Conservation (phyloP, 2,888 invertebrate species). For the Erebia aethiops region DNA sequence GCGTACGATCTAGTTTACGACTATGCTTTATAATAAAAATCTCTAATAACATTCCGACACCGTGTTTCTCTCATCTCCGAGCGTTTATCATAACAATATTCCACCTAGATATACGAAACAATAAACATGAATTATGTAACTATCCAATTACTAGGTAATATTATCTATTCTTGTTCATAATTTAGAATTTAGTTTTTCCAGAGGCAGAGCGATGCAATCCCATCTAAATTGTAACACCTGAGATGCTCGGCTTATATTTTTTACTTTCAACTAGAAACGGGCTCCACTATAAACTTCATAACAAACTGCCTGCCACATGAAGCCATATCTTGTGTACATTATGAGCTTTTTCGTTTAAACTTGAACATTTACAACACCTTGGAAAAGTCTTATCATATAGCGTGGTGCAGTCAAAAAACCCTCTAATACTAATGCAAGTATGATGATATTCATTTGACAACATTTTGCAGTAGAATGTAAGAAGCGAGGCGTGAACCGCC, state of each 20-base stretch:
- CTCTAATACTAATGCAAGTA: conserved; percentile 38
- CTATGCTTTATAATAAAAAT: conserved; percentile 69
- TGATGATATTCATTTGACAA: conserved; percentile 46
- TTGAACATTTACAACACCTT: conserved; percentile 48
- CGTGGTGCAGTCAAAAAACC: conserved; percentile 42
- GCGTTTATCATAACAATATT: conserved; percentile 64
- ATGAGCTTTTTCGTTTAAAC: conserved; percentile 80
- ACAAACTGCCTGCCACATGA: conserved; percentile 80
- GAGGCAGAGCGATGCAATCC: conserved; percentile 56
- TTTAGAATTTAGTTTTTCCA: conserved; percentile 45
- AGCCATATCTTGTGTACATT: conserved; percentile 80
- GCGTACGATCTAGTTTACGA: conserved; percentile 68
- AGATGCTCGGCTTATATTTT: conserved; percentile 53
- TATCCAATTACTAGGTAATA: conserved; percentile 57
- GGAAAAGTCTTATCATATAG: conserved; percentile 48
- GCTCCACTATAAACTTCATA: conserved; percentile 80
- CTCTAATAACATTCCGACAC: conserved; percentile 71
- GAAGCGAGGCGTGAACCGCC: conserved; percentile 58
- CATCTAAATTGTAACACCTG: conserved; percentile 67
- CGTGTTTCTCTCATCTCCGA: conserved; percentile 58
- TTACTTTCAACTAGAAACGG: conserved; percentile 74
- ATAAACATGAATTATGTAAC: conserved; percentile 61
- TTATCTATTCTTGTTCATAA: conserved; percentile 60
- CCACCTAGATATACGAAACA: conserved; percentile 53
- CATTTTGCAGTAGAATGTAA: conserved; percentile 44